A percentile compares a stretch with the other conserved stretches of the same genome.
These are phyloP conservation scores for Phrynocephalus guinanensis DNA, from an alignment of 2,797 vertebrate species.

Conservation along the genomic window DNA sequence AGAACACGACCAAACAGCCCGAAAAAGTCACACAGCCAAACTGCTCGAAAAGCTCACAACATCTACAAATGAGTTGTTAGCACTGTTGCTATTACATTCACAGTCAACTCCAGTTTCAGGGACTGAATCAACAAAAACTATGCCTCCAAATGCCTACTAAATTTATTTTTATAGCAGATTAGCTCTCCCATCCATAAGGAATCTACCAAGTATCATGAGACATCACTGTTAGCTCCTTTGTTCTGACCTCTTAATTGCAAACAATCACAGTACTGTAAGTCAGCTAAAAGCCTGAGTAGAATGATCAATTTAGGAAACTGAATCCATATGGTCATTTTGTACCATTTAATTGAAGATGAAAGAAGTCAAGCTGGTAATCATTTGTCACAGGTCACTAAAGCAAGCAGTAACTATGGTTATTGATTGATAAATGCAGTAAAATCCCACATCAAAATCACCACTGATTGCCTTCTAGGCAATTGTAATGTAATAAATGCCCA, in stretches of 20 bases:
- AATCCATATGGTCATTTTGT: neutral
- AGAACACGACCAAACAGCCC: too few species aligned
- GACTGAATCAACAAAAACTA: too few species aligned
- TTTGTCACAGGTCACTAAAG: neutral
- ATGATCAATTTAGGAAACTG: conserved; percentile 4
- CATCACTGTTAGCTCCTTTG: neutral
- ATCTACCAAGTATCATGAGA: too few species aligned
- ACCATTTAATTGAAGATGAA: conserved; percentile 4
- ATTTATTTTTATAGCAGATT: too few species aligned
- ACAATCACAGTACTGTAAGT: conserved; percentile 1
- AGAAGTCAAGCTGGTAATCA: conserved; percentile 32
- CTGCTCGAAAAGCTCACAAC: too few species aligned
- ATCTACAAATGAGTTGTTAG: too few species aligned
- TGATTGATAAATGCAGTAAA: conserved; percentile 18
- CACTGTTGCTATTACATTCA: too few species aligned
- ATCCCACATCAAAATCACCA: neutral
- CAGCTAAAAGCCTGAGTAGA: neutral
- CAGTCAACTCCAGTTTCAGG: too few species aligned
- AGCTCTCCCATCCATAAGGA: too few species aligned
- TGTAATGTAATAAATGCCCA: neutral
- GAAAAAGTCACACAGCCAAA: too few species aligned
- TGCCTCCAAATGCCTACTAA: too few species aligned
- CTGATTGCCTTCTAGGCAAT: neutral
- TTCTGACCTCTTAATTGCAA: conserved; percentile 15
- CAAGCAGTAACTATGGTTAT: neutral